Conservation (phyloP, 2,888 invertebrate genomes). For the Dione juno region DNA sequence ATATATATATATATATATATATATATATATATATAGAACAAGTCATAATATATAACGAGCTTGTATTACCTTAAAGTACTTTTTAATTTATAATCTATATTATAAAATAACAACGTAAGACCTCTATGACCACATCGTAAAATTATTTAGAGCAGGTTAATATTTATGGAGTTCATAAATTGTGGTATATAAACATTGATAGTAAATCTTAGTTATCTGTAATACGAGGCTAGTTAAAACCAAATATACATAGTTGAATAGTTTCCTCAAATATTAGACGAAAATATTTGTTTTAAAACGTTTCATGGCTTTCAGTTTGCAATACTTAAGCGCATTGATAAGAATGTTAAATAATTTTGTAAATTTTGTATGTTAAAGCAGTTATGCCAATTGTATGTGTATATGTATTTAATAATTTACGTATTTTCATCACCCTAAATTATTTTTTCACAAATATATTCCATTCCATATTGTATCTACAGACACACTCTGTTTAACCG, state of each 20-base stretch:
- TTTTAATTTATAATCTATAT: neutral
- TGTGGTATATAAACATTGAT: conserved; percentile 32
- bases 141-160: conserved; percentile 16
- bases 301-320: conserved; percentile 1
- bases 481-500: no score
- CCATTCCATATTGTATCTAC: no score
- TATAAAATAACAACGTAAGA: neutral
- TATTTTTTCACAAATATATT: no score
- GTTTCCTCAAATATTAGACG: conserved; percentile 4
- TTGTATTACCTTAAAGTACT: neutral
- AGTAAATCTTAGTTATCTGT: conserved; percentile 35
- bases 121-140: neutral
- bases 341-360: conserved; percentile 1
- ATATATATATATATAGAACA: no score
- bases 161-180: conserved; percentile 31
- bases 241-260: conserved; percentile 22
- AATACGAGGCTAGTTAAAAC: conserved; percentile 17
- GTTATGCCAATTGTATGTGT: neutral
- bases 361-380: neutral
- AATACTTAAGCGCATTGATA: neutral
- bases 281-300: conserved; percentile 17
- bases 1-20: no score
- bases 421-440: no score
- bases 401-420: neutral
- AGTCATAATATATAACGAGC: neutral